A percentile compares a stretch with the other conserved stretches of the same genome.
These are phyloP conservation scores for Allacma fusca DNA, from an alignment of 2,888 invertebrate genomes.

Conservation along the genomic window DNA sequence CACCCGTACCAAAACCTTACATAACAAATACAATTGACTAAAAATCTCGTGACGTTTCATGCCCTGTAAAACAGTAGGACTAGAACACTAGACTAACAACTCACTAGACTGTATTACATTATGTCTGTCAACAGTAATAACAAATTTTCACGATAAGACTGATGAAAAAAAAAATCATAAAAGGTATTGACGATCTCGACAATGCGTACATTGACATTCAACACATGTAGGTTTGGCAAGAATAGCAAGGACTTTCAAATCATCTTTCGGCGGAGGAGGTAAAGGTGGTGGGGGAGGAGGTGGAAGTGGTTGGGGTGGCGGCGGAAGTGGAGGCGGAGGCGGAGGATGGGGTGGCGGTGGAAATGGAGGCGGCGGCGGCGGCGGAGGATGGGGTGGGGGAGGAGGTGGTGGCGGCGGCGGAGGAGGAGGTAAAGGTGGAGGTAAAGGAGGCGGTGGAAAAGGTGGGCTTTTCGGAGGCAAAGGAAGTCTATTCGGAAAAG, in stretches of 20 bases:
- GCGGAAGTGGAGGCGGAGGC: not conserved
- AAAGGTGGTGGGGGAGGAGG: not conserved
- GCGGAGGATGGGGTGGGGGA: not conserved
- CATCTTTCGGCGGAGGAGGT: constrained; percentile 12
- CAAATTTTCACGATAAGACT: not conserved
- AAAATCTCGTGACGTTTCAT: not conserved
- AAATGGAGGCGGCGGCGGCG: not conserved
- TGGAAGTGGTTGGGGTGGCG: not conserved
- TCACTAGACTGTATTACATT: not conserved
- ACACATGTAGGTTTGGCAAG: constrained; percentile 1
- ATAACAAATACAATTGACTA: not conserved
- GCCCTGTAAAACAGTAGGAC: not conserved
- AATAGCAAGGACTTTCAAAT: constrained; percentile 11
- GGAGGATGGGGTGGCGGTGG: not conserved
- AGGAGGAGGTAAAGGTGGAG: constrained; percentile 5
- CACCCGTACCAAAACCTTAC: not conserved
- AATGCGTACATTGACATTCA: constrained; percentile 13
- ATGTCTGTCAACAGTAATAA: not conserved
- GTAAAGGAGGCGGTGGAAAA: not conserved
- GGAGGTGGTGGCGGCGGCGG: not conserved
- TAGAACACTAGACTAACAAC: not conserved
- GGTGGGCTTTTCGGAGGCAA: not conserved
- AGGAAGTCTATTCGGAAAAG: not conserved
- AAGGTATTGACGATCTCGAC: not conserved
- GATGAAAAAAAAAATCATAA: not conserved